Evolutionary conservation across 2,888 invertebrate genomes (phyloP), one percentile per base, ranked within the genome.

Genomic region (Anoplius nigerrimus): DNA sequence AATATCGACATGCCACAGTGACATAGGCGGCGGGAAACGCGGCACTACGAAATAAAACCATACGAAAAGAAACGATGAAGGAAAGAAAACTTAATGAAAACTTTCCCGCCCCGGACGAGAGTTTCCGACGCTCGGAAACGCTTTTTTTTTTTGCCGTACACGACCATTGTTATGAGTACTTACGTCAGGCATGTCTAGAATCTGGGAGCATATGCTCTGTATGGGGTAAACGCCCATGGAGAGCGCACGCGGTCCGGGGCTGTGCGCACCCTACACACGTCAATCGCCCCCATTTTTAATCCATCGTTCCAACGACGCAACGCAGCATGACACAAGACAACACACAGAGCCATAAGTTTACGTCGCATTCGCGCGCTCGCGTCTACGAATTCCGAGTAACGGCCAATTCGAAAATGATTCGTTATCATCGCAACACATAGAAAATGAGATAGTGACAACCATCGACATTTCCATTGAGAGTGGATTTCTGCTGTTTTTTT

Each of bases 211-310:
- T 91, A 97, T 92, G 91, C 93, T 93, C 92, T 96, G 95, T 90
- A 95, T 94, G 89, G 96, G 96, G 91, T 94, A 97, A 89, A 95
- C 93, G 88, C 97, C 97, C 95, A 96, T 95, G 86, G 96, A 95
- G 86, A 95, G 93, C 89, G 94, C 94, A 90, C 96, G 94, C 90
- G 95, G 95, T 91, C 95, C 96, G 90, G 97, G 97, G 90, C 97
- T 96, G 91, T 95, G 95, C 88, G 95, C 94, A 91, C 97, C 96
- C 96, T 96, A 91, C 89, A 87, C 89, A 71, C 75, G 43, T 58
- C 46, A 58, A 48, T 16, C 48, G 18, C 48, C 48, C 52, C 52
- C 6, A n/a, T 58, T 43, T 18, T 58, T 46, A 58, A 43, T 46
- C 90, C 90, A 74, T 84, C 75, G 80, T 81, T 91, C 89, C 86